Percentiles rank a stretch among this genome's conserved stretches.
phyloP scores from a whole-genome alignment of 35 echinoderm and acorn worm species.

The Eucidaris tribuloides region DNA sequence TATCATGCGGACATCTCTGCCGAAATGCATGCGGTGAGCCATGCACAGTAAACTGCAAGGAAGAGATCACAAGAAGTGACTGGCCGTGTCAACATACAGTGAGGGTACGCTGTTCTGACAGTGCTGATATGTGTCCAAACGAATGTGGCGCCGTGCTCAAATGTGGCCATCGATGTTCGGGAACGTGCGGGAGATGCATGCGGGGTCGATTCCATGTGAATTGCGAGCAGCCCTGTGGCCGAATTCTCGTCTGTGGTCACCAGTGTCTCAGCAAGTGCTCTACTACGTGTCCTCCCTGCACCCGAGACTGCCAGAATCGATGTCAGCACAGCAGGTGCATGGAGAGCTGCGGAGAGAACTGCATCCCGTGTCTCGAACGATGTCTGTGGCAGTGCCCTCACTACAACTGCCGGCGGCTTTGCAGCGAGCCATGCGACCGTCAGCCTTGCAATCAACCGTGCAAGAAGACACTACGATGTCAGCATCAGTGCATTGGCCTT shows the following conservation, averaged over 20 bases:
- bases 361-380: conserved; percentile 35
- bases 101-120: conserved; percentile 12
- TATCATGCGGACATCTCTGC: conserved; percentile 33
- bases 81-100: conserved; percentile 25
- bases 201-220: conserved; percentile 40
- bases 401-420: conserved; percentile 12
- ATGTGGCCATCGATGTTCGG: conserved; percentile 60
- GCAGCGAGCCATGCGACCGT: conserved; percentile 43
- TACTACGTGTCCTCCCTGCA: conserved; percentile 57
- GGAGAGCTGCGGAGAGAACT: conserved; percentile 37
- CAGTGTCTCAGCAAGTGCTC: conserved; percentile 42
- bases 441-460: conserved; percentile 41
- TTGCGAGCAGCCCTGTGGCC: conserved; percentile 41
- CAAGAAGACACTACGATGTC: conserved; percentile 13
- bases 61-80: neutral
- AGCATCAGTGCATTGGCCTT: conserved; percentile 52
- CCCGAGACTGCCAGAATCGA: conserved; percentile 42
- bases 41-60: neutral
- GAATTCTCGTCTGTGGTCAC: conserved; percentile 65
- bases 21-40: conserved; percentile 28
- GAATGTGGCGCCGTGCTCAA: conserved; percentile 23
- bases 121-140: neutral
- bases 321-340: conserved; percentile 57
- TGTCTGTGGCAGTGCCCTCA: conserved; percentile 63
- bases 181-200: conserved; percentile 59